phyloP scores from a whole-genome alignment of 2,113 vertebrate species.

The Hucho hucho region DNA sequence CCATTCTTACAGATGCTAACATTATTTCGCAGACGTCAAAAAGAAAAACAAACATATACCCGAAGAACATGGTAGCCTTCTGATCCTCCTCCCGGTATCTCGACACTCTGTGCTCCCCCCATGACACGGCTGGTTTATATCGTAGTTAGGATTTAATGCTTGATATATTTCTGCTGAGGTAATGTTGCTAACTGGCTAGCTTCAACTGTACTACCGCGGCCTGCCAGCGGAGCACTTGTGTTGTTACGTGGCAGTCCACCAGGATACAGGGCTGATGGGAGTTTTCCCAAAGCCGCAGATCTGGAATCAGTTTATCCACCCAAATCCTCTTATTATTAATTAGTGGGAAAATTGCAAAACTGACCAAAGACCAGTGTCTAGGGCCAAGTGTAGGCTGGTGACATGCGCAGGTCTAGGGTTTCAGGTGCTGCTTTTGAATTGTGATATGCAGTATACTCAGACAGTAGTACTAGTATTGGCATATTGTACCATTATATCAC shows the following conservation, averaged over 20 bases:
- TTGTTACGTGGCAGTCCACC: slow-evolving; percentile 75
- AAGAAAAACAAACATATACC: slow-evolving; percentile 65
- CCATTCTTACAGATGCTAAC: background rate
- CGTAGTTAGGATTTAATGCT: slow-evolving; percentile 7
- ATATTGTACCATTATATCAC: too few relatives aligned
- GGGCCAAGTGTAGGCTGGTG: too few relatives aligned
- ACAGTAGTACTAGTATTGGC: too few relatives aligned
- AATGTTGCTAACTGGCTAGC: slow-evolving; percentile 20
- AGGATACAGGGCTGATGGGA: slow-evolving; percentile 64
- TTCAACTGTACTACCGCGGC: too few relatives aligned
- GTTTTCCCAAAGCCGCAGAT: background rate
- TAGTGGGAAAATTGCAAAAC: too few relatives aligned
- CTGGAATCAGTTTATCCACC: too few relatives aligned
- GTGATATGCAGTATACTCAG: too few relatives aligned
- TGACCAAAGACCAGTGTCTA: too few relatives aligned
- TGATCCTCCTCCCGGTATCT: slow-evolving; percentile 93
- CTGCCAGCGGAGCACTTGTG: slow-evolving; percentile 43
- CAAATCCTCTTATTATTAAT: too few relatives aligned
- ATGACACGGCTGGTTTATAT: slow-evolving; percentile 58
- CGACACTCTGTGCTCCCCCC: slow-evolving; percentile 91
- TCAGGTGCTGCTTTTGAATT: too few relatives aligned
- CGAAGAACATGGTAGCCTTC: slow-evolving; percentile 94
- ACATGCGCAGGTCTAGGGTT: too few relatives aligned
- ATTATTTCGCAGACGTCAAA: background rate
- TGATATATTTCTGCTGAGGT: slow-evolving; percentile 19